phyloP scores from a whole-genome alignment of 2,113 vertebrate species.

The Crotalus helleri region DNA sequence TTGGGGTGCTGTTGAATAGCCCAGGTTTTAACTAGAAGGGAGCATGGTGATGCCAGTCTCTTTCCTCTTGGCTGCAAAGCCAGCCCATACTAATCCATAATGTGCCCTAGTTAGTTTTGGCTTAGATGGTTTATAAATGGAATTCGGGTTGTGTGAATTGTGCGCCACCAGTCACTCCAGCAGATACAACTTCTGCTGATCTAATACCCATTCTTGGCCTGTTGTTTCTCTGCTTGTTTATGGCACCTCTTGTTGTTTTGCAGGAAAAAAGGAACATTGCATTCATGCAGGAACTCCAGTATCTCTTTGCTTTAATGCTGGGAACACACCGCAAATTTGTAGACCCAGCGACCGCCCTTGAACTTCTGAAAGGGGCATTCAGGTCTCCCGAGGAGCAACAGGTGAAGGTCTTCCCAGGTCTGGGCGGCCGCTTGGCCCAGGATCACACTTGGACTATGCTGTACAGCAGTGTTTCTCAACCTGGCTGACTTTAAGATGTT shows the following conservation, averaged over 20 bases:
- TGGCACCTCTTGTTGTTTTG: background rate
- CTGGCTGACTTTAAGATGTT: background rate
- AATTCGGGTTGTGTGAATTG: background rate
- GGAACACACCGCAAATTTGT: constrained; percentile 89
- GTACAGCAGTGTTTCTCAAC: background rate
- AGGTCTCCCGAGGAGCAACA: constrained; percentile 90
- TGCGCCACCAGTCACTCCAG: background rate
- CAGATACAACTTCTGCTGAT: background rate
- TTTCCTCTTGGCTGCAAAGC: background rate
- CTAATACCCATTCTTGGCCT: no score
- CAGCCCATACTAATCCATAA: background rate
- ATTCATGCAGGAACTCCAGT: constrained; percentile 96
- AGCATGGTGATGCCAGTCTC: background rate
- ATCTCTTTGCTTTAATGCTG: constrained; percentile 91
- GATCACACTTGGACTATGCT: background rate
- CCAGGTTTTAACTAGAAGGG: no score
- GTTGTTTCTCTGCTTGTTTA: background rate
- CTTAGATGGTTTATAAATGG: background rate
- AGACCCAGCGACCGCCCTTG: constrained; percentile 88
- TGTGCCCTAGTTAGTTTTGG: background rate
- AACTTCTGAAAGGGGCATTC: constrained; percentile 88
- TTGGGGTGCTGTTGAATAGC: background rate
- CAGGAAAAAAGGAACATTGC: constrained; percentile 93
- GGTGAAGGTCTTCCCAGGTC: constrained; percentile 66
- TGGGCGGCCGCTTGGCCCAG: background rate